Conservation (phyloP, 2,888 invertebrate species). For the Oxystoma pomonae region DNA sequence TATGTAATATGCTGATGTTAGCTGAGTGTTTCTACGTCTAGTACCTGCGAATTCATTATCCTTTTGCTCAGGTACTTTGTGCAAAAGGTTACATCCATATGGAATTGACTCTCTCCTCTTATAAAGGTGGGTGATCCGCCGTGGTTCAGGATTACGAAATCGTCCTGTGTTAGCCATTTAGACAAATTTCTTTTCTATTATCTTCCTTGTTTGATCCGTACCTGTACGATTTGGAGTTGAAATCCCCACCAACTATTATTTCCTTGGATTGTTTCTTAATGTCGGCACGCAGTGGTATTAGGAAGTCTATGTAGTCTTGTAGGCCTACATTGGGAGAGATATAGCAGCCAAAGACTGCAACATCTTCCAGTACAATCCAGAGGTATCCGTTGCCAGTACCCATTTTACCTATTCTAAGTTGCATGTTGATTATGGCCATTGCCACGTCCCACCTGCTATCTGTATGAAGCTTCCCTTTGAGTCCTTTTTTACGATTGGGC, state of each 20-base stretch:
- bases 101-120: neutral
- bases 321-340: neutral
- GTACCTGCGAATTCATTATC: slow-evolving; percentile 9
- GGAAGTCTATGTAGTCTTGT: neutral
- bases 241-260: slow-evolving; percentile 10
- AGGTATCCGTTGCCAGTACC: neutral
- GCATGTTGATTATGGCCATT: neutral
- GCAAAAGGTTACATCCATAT: slow-evolving; percentile 13
- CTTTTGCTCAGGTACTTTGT: neutral
- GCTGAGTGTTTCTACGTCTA: slow-evolving; percentile 11
- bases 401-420: neutral
- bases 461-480: neutral
- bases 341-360: neutral
- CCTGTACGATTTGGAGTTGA: slow-evolving; percentile 12
- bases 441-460: neutral
- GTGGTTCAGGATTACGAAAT: too few relatives aligned
- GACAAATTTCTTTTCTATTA: too few relatives aligned
- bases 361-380: neutral
- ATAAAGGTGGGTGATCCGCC: too few relatives aligned
- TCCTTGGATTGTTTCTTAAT: slow-evolving; percentile 3
- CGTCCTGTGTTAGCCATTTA: too few relatives aligned
- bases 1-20: slow-evolving; percentile 10
- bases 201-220: slow-evolving; percentile 10
- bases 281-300: neutral
- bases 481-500: slow-evolving; percentile 11